phyloP scores from a whole-genome alignment of 2,797 vertebrate species.

The Parambassis ranga region DNA sequence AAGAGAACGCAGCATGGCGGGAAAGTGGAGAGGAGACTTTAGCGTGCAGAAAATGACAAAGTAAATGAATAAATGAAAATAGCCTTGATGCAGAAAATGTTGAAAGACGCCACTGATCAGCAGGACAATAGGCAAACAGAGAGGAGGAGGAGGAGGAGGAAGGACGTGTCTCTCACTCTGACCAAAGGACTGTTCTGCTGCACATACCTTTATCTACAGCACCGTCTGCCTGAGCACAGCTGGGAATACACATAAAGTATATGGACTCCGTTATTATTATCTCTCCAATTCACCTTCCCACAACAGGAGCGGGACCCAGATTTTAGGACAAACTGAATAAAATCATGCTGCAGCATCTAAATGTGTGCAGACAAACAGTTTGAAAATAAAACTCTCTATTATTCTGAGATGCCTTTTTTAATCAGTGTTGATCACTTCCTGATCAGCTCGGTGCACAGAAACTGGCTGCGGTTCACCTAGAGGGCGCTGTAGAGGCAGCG shows the following conservation, averaged over 20 bases:
- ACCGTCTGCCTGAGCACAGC: neutral
- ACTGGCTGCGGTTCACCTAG: no score
- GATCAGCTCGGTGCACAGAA: no score
- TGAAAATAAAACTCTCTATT: no score
- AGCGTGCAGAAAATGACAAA: conserved; percentile 28
- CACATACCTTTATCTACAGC: neutral
- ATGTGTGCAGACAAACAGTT: no score
- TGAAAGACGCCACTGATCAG: conserved; percentile 23
- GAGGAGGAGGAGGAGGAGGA: neutral
- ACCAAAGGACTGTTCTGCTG: neutral
- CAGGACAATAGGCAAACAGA: conserved; percentile 29
- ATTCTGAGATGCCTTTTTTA: no score
- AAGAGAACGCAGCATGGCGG: conserved; percentile 34
- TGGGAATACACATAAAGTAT: neutral
- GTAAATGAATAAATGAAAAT: conserved; percentile 36
- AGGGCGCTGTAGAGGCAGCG: no score
- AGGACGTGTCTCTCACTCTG: neutral
- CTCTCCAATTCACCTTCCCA: no score
- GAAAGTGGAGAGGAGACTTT: neutral
- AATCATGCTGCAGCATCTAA: no score
- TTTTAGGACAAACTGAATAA: no score
- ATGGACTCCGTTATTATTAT: neutral
- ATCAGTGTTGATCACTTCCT: no score
- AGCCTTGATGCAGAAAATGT: conserved; percentile 23
- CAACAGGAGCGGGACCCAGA: no score